phyloP scores from a whole-genome alignment of 2,797 vertebrate species.

The Tympanoctomys barrerae region DNA sequence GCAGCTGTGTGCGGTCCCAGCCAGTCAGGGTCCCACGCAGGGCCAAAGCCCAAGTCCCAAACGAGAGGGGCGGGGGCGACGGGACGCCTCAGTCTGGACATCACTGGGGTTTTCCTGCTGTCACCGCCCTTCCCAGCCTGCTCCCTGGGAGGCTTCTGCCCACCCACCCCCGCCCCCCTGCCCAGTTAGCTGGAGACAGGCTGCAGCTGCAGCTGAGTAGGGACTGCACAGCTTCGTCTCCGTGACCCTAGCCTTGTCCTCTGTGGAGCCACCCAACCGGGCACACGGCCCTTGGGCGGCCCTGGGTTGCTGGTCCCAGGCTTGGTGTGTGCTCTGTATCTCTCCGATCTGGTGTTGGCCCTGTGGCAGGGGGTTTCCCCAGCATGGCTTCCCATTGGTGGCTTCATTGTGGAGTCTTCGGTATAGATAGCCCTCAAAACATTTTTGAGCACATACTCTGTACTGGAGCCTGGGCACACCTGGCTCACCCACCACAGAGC shows the following conservation, averaged over 20 bases:
- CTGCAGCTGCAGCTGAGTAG: background rate
- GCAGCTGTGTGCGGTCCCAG: slow-evolving; percentile 73
- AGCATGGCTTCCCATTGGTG: background rate
- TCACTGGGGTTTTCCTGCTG: background rate
- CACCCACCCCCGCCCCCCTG: background rate
- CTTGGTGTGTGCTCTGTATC: fast-evolving
- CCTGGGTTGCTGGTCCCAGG: fast-evolving
- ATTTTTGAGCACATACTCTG: background rate
- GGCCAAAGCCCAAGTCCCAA: slow-evolving; percentile 33
- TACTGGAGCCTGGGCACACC: background rate
- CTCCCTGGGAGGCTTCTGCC: background rate
- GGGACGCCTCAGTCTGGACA: background rate
- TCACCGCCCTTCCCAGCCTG: too few relatives aligned
- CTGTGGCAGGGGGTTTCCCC: background rate
- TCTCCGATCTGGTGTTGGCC: fast-evolving
- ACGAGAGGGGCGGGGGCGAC: background rate
- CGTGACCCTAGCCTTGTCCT: background rate
- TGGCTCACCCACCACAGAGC: background rate
- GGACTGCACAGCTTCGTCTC: background rate
- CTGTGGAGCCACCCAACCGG: background rate
- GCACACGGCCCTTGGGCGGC: background rate
- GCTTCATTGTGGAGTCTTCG: background rate
- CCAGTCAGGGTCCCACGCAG: slow-evolving; percentile 56
- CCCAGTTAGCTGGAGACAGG: background rate
- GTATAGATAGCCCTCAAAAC: background rate